A percentile compares a stretch with the other conserved stretches of the same genome.
phyloP scores from a whole-genome alignment of 2,888 invertebrate species.

The Erebia epiphron region DNA sequence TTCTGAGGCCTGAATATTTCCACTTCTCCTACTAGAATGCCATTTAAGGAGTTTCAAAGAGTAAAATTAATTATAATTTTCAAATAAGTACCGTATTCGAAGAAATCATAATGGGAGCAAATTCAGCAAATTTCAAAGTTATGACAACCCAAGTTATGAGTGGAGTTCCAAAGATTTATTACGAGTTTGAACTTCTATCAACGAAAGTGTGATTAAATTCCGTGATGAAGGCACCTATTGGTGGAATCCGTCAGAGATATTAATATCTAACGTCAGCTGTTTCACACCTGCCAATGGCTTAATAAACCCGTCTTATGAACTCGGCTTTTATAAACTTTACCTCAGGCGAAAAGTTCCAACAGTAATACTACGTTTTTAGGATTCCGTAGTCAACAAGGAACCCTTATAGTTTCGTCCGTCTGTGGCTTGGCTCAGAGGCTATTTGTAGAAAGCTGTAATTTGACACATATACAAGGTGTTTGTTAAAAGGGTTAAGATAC shows the following conservation, averaged over 20 bases:
- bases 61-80: conserved; percentile 1
- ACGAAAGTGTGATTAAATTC: conserved; percentile 58
- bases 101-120: conserved; percentile 6
- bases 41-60: neutral
- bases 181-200: conserved; percentile 28
- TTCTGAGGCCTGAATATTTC: too few relatives aligned
- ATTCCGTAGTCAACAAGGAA: too few relatives aligned
- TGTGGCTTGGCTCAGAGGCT: too few relatives aligned
- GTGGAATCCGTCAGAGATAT: conserved; percentile 63
- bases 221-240: conserved; percentile 44
- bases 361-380: too few relatives aligned
- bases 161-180: conserved; percentile 50
- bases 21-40: too few relatives aligned
- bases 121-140: conserved; percentile 10
- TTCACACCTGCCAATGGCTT: conserved; percentile 71
- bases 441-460: too few relatives aligned
- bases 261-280: conserved; percentile 74
- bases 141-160: conserved; percentile 26
- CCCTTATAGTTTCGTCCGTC: too few relatives aligned
- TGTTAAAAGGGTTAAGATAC: too few relatives aligned
- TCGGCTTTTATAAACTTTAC: conserved; percentile 65
- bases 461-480: too few relatives aligned
- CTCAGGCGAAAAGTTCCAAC: conserved; percentile 25
- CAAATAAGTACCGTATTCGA: neutral
- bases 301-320: conserved; percentile 76